Evolutionary conservation across 53 echinoderm and acorn worm species (phyloP).

Genomic region (Actinopyga echinites): DNA sequence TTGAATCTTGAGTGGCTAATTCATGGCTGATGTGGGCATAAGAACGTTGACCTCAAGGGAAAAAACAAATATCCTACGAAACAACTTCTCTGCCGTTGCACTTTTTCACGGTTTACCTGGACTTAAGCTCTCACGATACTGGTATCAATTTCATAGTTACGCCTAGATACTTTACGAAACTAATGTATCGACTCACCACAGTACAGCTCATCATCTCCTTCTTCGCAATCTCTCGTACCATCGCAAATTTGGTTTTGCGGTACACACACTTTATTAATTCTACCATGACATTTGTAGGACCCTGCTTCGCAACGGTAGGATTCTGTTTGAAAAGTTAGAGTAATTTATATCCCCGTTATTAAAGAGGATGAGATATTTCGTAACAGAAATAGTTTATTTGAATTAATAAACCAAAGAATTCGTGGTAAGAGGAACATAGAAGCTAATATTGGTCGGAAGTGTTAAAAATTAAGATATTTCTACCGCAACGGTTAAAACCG

Average conservation of each 20-base stretch:
- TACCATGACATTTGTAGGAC: conserved; percentile 14
- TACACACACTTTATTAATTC: background rate
- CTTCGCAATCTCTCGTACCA: background rate
- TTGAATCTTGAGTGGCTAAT: background rate
- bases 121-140: background rate
- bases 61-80: too few species aligned
- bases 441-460: too few species aligned
- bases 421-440: too few species aligned
- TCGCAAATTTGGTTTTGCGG: conserved; percentile 14
- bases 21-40: background rate
- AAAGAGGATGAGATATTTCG: too few species aligned
- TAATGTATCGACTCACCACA: conserved; percentile 8
- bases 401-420: too few species aligned
- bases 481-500: too few species aligned
- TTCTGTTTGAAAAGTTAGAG: background rate
- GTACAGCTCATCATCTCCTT: conserved; percentile 23
- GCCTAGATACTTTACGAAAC: too few species aligned
- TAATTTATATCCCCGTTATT: too few species aligned
- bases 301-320: background rate
- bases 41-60: background rate
- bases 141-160: background rate
- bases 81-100: too few species aligned
- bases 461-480: too few species aligned
- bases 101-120: too few species aligned
- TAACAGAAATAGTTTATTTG: too few species aligned